Conservation (phyloP, 2,113 vertebrate genomes). For the Sapayoa aenigma region DNA sequence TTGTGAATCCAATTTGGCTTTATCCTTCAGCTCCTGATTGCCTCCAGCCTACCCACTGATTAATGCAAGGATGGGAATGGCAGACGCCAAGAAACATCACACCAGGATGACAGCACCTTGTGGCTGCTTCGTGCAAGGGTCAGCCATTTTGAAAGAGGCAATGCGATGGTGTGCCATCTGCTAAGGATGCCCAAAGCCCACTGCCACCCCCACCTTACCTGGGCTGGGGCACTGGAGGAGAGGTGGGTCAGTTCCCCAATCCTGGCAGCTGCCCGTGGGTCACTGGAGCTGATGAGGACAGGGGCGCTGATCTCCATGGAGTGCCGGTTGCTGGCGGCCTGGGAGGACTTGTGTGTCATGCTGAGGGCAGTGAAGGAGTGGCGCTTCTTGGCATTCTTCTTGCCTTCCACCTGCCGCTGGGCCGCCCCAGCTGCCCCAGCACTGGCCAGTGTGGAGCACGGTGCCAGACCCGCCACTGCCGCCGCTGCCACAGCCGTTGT, state of each 20-base stretch:
- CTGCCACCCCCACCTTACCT: conserved; percentile 63
- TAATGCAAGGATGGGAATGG: background rate
- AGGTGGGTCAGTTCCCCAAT: conserved; percentile 85
- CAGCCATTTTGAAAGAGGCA: background rate
- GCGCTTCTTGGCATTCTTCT: conserved; percentile 97
- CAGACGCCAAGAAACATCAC: background rate
- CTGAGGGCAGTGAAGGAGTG: conserved; percentile 96
- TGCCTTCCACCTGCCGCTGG: conserved; percentile 85
- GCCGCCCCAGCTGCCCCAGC: conserved; percentile 71
- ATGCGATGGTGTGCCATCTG: accelerated
- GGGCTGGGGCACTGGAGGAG: conserved; percentile 80
- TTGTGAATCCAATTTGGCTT: background rate
- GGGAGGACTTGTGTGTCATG: conserved; percentile 90
- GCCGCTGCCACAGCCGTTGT: background rate
- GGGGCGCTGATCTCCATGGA: conserved; percentile 99
- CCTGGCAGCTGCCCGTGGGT: conserved; percentile 90
- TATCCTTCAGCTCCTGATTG: background rate
- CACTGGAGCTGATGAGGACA: conserved; percentile 94
- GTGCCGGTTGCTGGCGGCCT: conserved; percentile 89
- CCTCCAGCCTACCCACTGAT: background rate
- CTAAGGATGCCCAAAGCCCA: background rate
- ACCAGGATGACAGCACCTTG: accelerated
- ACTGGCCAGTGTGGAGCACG: conserved; percentile 70
- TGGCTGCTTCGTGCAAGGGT: accelerated
- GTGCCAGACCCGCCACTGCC: background rate